Evolutionary conservation across 23 tunicate species (phyloP).

Genomic region (Ciona savignyi): DNA sequence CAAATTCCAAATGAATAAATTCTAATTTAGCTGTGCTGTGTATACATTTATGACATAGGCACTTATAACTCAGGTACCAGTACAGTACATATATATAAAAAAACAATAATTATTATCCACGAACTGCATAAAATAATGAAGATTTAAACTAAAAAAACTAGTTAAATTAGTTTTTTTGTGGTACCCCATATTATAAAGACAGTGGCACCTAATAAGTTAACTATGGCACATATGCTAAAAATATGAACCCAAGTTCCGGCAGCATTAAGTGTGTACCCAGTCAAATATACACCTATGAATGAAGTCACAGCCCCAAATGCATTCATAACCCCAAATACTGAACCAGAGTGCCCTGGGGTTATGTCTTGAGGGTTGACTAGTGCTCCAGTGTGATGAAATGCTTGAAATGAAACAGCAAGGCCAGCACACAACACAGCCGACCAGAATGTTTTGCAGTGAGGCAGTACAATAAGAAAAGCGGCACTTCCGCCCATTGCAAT

Average conservation of each 20-base stretch:
- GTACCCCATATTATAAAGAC: too few relatives aligned
- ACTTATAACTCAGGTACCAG: too few relatives aligned
- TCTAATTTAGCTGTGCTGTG: too few relatives aligned
- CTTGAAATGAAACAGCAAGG: conserved; percentile 55
- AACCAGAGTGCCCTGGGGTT: conserved; percentile 79
- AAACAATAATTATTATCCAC: too few relatives aligned
- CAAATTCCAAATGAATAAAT: too few relatives aligned
- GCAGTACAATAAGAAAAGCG: conserved; percentile 52
- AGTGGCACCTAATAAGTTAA: too few relatives aligned
- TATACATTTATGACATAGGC: too few relatives aligned
- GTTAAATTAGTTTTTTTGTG: too few relatives aligned
- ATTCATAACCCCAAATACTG: conserved; percentile 88
- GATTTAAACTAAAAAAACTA: too few relatives aligned
- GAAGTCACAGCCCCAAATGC: conserved; percentile 71
- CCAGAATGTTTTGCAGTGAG: conserved; percentile 47
- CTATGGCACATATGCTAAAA: too few relatives aligned
- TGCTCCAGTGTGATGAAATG: conserved; percentile 87
- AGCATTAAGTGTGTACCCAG: conserved; percentile 61
- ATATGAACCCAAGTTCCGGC: conserved; percentile 87
- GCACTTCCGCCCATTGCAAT: conserved; percentile 59
- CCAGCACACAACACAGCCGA: conserved; percentile 67
- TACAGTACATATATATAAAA: too few relatives aligned
- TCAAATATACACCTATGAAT: conserved; percentile 75
- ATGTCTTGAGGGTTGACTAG: conserved; percentile 85
- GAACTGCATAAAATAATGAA: too few relatives aligned